phyloP scores from a whole-genome alignment of 2,797 vertebrate genomes.

The Erithacus rubecula region DNA sequence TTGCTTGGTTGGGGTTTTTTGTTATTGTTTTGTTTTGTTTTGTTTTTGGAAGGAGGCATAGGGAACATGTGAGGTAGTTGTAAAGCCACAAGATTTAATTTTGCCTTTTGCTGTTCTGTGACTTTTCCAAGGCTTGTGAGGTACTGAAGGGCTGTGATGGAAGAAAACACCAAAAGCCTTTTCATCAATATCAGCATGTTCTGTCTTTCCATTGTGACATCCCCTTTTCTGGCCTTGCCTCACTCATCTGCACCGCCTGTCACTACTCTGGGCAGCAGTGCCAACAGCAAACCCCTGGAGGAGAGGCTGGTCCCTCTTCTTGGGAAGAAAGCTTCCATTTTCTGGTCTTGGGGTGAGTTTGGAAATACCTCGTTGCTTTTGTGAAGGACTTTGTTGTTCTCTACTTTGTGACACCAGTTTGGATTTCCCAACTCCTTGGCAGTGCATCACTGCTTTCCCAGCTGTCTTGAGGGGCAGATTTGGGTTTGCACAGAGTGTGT shows the following conservation, averaged over 20 bases:
- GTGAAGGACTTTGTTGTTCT: background rate
- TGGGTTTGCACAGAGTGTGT: fast-evolving
- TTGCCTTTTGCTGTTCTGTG: background rate
- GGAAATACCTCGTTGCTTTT: background rate
- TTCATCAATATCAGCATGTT: background rate
- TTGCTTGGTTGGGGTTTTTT: background rate
- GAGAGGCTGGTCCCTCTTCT: background rate
- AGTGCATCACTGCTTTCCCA: background rate
- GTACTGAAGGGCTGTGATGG: background rate
- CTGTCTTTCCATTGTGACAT: background rate
- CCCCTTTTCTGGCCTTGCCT: background rate
- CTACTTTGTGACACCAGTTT: background rate
- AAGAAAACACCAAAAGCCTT: background rate
- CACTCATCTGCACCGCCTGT: background rate
- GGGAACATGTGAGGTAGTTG: background rate
- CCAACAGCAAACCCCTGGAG: background rate
- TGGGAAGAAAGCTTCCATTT: background rate
- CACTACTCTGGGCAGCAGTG: fast-evolving
- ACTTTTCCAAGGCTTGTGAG: background rate
- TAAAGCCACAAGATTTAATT: background rate
- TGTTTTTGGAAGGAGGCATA: background rate
- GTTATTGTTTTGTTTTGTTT: background rate
- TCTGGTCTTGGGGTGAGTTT: background rate
- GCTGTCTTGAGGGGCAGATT: fast-evolving
- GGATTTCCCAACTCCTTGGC: background rate